These are phyloP conservation scores for Pelecanoides urinatrix DNA, from an alignment of 2,113 vertebrate genomes.

Conservation along the genomic window DNA sequence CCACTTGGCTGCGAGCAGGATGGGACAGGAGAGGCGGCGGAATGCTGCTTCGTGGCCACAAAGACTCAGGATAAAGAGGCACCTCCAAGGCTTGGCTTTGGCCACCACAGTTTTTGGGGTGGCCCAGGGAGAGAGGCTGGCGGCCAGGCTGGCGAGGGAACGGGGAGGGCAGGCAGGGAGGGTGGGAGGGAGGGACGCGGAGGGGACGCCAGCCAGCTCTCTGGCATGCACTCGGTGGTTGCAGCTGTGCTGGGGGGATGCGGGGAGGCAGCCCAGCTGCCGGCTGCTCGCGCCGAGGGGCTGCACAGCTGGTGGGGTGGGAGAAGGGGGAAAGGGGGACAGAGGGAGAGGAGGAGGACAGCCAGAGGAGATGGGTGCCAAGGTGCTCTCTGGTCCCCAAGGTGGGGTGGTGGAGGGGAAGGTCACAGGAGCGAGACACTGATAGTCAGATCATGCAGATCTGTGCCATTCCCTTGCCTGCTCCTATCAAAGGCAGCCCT, in stretches of 20 bases:
- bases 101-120: background rate
- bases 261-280: background rate
- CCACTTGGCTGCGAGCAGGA: background rate
- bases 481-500: background rate
- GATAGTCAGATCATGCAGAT: background rate
- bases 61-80: background rate
- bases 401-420: background rate
- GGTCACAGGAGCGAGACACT: background rate
- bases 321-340: background rate
- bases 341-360: background rate
- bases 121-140: background rate
- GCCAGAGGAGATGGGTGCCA: background rate
- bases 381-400: background rate
- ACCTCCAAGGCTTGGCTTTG: background rate
- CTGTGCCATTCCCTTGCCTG: background rate
- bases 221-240: rapidly evolving
- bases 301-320: background rate
- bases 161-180: background rate
- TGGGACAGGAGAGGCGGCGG: background rate
- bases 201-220: background rate
- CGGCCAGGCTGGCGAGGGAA: background rate
- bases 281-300: rapidly evolving
- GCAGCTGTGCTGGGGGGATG: background rate
- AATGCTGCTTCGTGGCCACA: background rate
- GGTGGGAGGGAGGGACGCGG: rapidly evolving